Evolutionary conservation across 2,888 invertebrate genomes (phyloP), one percentile per base, ranked within the genome.

Genomic region (Heliconius charithonia): DNA sequence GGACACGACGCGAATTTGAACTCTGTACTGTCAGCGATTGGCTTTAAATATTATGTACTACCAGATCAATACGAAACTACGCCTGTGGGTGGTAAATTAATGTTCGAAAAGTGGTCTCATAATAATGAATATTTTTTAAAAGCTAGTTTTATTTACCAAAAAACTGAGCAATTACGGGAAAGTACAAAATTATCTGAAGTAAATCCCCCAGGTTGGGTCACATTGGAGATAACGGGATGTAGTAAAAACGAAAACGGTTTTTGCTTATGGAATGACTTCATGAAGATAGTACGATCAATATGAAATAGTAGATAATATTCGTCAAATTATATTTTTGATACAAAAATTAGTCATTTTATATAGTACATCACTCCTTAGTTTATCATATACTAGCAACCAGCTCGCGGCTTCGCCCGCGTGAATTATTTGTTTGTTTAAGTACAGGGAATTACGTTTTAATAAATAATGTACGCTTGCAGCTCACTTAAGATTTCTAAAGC

Each of bases 1-100:
- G 93, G 93, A 0, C 94, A 94, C 77, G 94, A 94, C 85, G 87
- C 93, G 0, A 93, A 93, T 85, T 82, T 92, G 51, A 88, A 84
- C 67, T 80, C 90, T 16, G 80, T 93, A 1, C 82, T 90, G 22
- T 83, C 84, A 0, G 86, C 88, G 0, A 84, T 94, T 71, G 85
- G 83, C 25, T 88, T 93, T 69, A 87, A 89, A 79, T 77, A 84
- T 0, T 92, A 87, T 79, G 81, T 77, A 19, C 82, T 92, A 27
- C 84, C 87, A 25, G 85, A 87, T 63, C 92, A 92, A 75, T 85
- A 85, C 41, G 93, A 94, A 81, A 85, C 83, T 9, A 89, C 87
- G 1, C 94, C 94, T 1, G 87, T 93, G 51, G 93, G 93, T 6
- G 90, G 92, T 3, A 93, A 93, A 85, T 45, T 94, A 2, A 85